These are phyloP conservation scores for Oplegnathus fasciatus DNA, from an alignment of 2,113 vertebrate genomes.

Conservation along the genomic window DNA sequence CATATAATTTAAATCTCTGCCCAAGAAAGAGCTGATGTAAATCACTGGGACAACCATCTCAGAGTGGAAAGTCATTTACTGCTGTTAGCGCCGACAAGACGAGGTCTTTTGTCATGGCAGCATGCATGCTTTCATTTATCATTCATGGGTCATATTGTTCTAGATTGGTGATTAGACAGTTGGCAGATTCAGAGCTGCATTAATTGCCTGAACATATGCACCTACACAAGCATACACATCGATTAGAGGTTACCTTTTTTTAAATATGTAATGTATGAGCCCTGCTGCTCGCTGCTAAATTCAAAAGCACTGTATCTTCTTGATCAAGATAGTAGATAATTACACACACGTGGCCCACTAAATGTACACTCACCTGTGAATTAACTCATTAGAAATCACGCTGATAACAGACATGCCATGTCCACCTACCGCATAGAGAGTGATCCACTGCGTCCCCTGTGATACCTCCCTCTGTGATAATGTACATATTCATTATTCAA, in stretches of 20 bases:
- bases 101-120: constrained; percentile 50
- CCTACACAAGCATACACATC: not conserved
- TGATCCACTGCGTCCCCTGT: constrained; percentile 44
- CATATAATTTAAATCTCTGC: constrained; percentile 20
- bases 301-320: constrained; percentile 20
- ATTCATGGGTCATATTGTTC: constrained; percentile 64
- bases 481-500: constrained; percentile 77
- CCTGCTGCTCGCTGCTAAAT: not conserved
- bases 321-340: constrained; percentile 15
- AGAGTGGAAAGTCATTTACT: constrained; percentile 41
- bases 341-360: not conserved
- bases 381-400: constrained; percentile 65
- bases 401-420: constrained; percentile 63
- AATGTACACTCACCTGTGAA: constrained; percentile 62
- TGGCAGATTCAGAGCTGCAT: constrained; percentile 44
- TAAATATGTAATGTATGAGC: not conserved
- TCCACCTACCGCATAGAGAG: constrained; percentile 52
- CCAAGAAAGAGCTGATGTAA: constrained; percentile 22
- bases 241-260: constrained; percentile 30
- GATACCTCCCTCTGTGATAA: constrained; percentile 69
- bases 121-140: constrained; percentile 58
- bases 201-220: constrained; percentile 45
- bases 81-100: constrained; percentile 43
- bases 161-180: constrained; percentile 53
- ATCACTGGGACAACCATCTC: constrained; percentile 30